A percentile compares a stretch with the other conserved stretches of the same genome.
Conservation (phyloP, 2,113 vertebrate species). For the Petrocephalus zakoni region DNA sequence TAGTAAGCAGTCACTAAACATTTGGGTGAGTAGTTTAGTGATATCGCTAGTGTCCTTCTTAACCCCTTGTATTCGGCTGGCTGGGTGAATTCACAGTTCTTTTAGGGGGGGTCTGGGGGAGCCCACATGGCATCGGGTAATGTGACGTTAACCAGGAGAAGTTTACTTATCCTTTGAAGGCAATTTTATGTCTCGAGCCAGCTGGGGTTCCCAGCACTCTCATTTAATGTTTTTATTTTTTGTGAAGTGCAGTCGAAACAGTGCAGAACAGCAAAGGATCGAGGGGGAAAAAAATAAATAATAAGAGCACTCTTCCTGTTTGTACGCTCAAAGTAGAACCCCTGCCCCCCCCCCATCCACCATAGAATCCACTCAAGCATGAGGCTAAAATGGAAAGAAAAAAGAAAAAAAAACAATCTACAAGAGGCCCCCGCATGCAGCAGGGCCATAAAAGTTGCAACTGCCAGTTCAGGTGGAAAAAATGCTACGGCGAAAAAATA, state of each 20-base stretch:
- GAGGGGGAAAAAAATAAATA: conserved; percentile 41
- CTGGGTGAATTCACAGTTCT: conserved; percentile 51
- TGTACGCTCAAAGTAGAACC: conserved; percentile 78
- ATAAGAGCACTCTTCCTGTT: conserved; percentile 72
- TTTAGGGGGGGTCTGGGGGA: conserved; percentile 37
- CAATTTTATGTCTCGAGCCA: conserved; percentile 80
- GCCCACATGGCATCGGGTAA: conserved; percentile 83
- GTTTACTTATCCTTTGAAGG: conserved; percentile 88
- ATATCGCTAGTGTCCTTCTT: background rate
- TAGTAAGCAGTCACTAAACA: background rate
- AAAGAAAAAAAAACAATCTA: conserved; percentile 66
- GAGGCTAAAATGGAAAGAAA: conserved; percentile 58
- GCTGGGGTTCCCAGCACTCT: conserved; percentile 81
- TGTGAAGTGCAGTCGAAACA: conserved; percentile 81
- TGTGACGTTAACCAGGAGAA: conserved; percentile 75
- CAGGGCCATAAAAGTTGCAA: conserved; percentile 86
- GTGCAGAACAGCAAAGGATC: background rate
- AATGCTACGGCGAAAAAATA: conserved; percentile 90
- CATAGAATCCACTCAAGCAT: conserved; percentile 79
- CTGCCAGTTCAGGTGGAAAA: conserved; percentile 99
- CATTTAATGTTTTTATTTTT: conserved; percentile 78
- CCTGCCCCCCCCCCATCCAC: background rate
- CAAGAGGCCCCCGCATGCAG: conserved; percentile 66
- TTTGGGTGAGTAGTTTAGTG: background rate
- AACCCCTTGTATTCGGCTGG: conserved; percentile 44